Percentiles rank a stretch among this genome's conserved stretches.
These are phyloP conservation scores for Perca schrenkii DNA, from an alignment of 2,113 vertebrate species.

Conservation along the genomic window DNA sequence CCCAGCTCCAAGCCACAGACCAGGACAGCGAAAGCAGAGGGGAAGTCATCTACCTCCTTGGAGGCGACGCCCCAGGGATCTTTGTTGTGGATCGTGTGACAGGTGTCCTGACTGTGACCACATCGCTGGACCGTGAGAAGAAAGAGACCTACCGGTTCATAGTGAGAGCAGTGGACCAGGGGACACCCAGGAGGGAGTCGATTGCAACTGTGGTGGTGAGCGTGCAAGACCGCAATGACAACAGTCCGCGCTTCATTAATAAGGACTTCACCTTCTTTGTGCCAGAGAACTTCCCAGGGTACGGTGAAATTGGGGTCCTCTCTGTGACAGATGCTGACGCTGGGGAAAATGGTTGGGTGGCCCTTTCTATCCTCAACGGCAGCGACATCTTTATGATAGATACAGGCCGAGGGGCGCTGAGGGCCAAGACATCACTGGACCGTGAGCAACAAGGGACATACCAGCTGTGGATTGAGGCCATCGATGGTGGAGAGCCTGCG, in stretches of 20 bases:
- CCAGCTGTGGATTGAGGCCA: conserved; percentile 93
- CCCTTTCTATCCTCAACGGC: conserved; percentile 94
- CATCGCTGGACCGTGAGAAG: conserved; percentile 94
- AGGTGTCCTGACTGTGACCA: conserved; percentile 92
- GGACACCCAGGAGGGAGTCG: conserved; percentile 91
- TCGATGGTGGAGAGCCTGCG: conserved; percentile 93
- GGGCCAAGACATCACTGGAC: conserved; percentile 94
- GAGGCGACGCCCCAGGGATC: conserved; percentile 90
- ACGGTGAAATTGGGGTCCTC: conserved; percentile 96
- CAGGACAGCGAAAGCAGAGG: conserved; percentile 91
- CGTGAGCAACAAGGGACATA: conserved; percentile 98
- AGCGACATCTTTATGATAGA: conserved; percentile 98
- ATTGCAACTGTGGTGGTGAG: conserved; percentile 92
- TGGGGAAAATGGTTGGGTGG: conserved; percentile 95
- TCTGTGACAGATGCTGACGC: conserved; percentile 95
- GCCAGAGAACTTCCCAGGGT: conserved; percentile 97
- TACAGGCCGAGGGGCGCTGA: conserved; percentile 92
- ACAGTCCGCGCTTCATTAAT: conserved; percentile 97
- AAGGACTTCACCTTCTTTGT: conserved; percentile 99
- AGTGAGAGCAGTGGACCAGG: conserved; percentile 92
- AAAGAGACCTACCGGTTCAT: conserved; percentile 96
- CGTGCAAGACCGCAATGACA: conserved; percentile 96
- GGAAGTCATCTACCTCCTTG: conserved; percentile 91
- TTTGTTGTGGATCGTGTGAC: conserved; percentile 90
- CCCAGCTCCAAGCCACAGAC: conserved; percentile 92